Evolutionary conservation across 2,888 invertebrate species (phyloP).

Genomic region (Adela reaumurella): DNA sequence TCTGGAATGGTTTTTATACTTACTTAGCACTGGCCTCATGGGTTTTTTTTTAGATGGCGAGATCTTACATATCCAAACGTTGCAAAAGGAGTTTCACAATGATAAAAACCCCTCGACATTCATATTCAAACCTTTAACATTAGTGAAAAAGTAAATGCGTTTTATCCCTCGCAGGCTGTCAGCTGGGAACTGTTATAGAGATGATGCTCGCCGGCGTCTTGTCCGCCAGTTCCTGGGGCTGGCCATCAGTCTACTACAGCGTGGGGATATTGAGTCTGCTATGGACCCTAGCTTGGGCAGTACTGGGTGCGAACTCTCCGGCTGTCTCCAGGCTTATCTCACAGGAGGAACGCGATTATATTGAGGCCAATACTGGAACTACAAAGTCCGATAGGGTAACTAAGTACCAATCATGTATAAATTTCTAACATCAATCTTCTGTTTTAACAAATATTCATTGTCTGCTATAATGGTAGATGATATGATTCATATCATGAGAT

Average conservation of each 20-base stretch:
- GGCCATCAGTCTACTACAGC: conserved; percentile 78
- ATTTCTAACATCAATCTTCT: too few relatives aligned
- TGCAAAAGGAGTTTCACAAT: background rate
- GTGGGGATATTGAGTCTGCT: conserved; percentile 62
- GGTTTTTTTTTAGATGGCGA: background rate
- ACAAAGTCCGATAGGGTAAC: too few relatives aligned
- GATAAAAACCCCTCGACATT: background rate
- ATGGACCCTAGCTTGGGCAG: conserved; percentile 60
- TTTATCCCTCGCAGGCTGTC: conserved; percentile 54
- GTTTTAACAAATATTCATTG: too few relatives aligned
- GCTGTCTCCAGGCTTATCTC: conserved; percentile 58
- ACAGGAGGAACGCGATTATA: conserved; percentile 65
- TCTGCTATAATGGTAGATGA: too few relatives aligned
- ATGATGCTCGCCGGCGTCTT: conserved; percentile 69
- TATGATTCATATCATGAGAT: too few relatives aligned
- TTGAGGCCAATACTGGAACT: conserved; percentile 56
- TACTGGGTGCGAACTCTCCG: conserved; percentile 67
- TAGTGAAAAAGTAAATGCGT: background rate
- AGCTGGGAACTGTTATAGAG: conserved; percentile 77
- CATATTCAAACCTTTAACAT: too few relatives aligned
- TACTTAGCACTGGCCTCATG: too few relatives aligned
- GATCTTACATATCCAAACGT: background rate
- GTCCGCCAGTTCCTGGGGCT: conserved; percentile 65
- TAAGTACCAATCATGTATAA: too few relatives aligned
- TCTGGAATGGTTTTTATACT: too few relatives aligned